Evolutionary conservation across 2,113 vertebrate genomes (phyloP).

Genomic region (Calyptommatus sinebrachiatus): DNA sequence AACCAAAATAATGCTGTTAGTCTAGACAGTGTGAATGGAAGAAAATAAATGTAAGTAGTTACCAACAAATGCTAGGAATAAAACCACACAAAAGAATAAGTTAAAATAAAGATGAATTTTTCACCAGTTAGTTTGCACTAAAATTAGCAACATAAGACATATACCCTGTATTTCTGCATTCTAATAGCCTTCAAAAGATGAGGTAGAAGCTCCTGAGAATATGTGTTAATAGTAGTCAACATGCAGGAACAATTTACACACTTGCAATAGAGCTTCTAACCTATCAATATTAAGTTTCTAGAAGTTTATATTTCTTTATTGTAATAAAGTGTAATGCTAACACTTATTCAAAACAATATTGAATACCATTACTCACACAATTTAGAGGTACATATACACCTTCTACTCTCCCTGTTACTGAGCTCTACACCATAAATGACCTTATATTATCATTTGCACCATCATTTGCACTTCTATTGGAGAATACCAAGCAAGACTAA

Average conservation of each 20-base stretch:
- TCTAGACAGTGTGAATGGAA: slow-evolving; percentile 17
- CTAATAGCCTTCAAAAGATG: neutral
- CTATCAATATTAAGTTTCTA: neutral
- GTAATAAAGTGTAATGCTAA: neutral
- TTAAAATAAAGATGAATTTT: neutral
- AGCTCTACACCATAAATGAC: neutral
- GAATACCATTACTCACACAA: neutral
- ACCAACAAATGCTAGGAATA: neutral
- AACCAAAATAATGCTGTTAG: slow-evolving; percentile 41
- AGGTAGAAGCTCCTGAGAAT: neutral
- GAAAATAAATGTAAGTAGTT: neutral
- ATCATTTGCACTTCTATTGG: neutral
- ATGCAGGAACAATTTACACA: neutral
- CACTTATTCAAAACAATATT: neutral
- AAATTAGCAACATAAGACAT: neutral
- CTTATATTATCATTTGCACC: no score
- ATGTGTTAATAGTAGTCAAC: neutral
- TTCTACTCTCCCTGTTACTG: neutral
- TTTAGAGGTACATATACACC: neutral
- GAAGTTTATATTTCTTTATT: neutral
- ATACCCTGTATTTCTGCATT: neutral
- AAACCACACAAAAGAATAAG: neutral
- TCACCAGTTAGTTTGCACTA: neutral
- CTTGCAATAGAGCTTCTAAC: neutral
- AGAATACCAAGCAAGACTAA: neutral